Base-by-base conservation (phyloP, 2,797 vertebrate genomes). In the Podarcis siculus region DNA sequence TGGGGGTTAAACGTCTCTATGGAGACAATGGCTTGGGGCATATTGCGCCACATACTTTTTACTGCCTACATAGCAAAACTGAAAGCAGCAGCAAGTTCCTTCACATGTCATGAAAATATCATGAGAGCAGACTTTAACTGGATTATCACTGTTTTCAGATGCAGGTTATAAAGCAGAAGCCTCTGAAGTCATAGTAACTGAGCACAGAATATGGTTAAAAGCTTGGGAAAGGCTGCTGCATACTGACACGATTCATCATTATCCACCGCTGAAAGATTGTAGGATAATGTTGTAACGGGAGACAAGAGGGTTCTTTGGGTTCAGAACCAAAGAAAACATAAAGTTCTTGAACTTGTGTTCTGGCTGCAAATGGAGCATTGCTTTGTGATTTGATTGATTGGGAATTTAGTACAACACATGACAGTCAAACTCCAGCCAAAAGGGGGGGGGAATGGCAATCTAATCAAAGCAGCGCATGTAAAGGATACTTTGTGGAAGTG, bases 1-100 rank as follows among this genome's bases (percentile, higher is more conserved):
- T 80, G 55, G 39, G 77, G 87, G 77, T 80, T 55, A 85, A 80
- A 89, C 6, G 23, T 88, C 76, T 85, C 77, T 85, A 72, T 89
- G 69, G 79, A 88, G 85, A 77, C 35, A 37, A 19, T n/a, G 78
- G 83, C 72, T 39, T 67, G 10, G 13, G 1, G 39, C 86, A 25
- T 21, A 8, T 66, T 8, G 1, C 64, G 39, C 4, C 25, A 64
- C 69, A 49, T 2, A 1, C 0, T 32, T 73, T 71, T 73, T 71
- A 85, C 82, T 89, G 76, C 77, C 67, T 80, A 79, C 23, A 61
- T 64, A 80, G 83, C 39, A 89, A 75, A 89, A 49, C 58, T 66
- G 82, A 83, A 85, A 72, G 32, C 76, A 80, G 55, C 69, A 80
- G 37, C 37, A 58, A 73, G 49, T 85, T 73, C 37, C 39, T 49